Evolutionary conservation across 2,113 vertebrate species (phyloP), one percentile per base, ranked within the genome.

Genomic region (Carettochelys insculpta): DNA sequence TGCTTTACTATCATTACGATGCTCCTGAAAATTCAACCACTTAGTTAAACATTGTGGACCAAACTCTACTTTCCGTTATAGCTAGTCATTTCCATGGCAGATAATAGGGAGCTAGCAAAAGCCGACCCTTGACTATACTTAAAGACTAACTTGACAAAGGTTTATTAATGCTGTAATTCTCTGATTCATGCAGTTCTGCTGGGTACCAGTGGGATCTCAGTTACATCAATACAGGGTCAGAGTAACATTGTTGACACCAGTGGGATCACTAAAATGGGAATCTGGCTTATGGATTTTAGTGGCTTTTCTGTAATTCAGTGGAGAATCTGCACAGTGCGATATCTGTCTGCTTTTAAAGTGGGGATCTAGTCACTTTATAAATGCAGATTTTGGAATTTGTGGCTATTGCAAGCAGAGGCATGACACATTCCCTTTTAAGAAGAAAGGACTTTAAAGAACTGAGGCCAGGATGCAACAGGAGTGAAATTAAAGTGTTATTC

Each of bases 401-500:
- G 1, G 61, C 50, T 85, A 65, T 8, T 88, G 73, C 77, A 79
- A 53, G n/a, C 43, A 77, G 89, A 71, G 8, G 48, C 53, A 11
- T 47, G 31, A 80, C 85, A 90, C 81, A 58, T 84, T 22, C 41
- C 34, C 52, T 89, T 85, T 52, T 38, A 85, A 85, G 82, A 22
- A 6, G 68, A 58, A 82, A 85, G 78, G 73, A 41, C 17, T 53
- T 92, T 90, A 80, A 45, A n/a, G n/a, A n/a, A n/a, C n/a, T n/a
- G n/a, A n/a, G n/a, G n/a, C n/a, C n/a, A n/a, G n/a, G n/a, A n/a
- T n/a, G n/a, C n/a, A n/a, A n/a, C n/a, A n/a, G n/a, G n/a, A n/a
- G n/a, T n/a, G n/a, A n/a, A n/a, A n/a, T 92, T 83, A 83, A 12
- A 77, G 34, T 68, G 81, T 52, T 95, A 53, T 22, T 94, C 51